These are phyloP conservation scores for Haliclystus octoradiatus DNA, from an alignment of 30 jellyfish, hydroid and myxozoan species.

Conservation along the genomic window DNA sequence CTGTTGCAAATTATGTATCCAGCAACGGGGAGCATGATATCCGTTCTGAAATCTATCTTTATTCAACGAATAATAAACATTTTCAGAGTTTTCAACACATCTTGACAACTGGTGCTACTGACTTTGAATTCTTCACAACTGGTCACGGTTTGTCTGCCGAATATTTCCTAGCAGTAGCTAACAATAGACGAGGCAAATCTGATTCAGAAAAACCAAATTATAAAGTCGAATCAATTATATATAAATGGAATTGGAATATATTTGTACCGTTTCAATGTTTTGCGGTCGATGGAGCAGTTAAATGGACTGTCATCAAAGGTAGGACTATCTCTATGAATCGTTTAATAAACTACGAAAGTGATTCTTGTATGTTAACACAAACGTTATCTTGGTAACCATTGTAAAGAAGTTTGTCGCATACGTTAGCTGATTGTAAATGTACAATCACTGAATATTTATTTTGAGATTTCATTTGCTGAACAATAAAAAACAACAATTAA, in stretches of 20 bases:
- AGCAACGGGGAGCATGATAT: conserved; percentile 45
- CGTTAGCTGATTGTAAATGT: too few species aligned
- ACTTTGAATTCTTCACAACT: conserved; percentile 76
- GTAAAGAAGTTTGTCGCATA: too few species aligned
- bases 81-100: conserved; percentile 60
- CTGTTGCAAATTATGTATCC: conserved; percentile 61
- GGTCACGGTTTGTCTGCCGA: conserved; percentile 89
- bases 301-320: conserved; percentile 85
- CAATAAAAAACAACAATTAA: too few species aligned
- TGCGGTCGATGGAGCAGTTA: conserved; percentile 50
- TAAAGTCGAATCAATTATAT: conserved; percentile 63
- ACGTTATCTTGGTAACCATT: too few species aligned
- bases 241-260: conserved; percentile 91
- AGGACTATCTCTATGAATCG: not conserved
- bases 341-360: too few species aligned
- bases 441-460: too few species aligned
- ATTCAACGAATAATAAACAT: conserved; percentile 16
- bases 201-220: conserved; percentile 3
- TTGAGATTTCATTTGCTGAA: too few species aligned
- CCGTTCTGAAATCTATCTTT: conserved; percentile 75
- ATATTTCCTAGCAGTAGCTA: conserved; percentile 86
- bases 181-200: conserved; percentile 22
- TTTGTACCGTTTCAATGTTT: conserved; percentile 94
- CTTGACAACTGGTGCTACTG: conserved; percentile 78
- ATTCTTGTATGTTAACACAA: too few species aligned